Conservation (phyloP, 2,888 invertebrate genomes). For the Altica lythri region DNA sequence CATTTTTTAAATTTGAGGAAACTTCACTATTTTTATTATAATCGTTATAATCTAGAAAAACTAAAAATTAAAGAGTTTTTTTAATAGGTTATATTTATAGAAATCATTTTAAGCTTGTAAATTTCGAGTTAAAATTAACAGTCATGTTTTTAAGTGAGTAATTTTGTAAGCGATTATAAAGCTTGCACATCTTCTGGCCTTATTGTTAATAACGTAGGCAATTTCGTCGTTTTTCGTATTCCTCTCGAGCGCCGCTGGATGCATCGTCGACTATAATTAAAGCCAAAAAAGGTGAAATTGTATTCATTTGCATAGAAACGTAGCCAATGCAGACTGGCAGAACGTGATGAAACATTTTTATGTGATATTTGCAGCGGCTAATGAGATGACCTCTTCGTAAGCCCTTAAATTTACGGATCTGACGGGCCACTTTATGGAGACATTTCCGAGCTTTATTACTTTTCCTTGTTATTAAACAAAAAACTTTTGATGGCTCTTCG, state of each 20-base stretch:
- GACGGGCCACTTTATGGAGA: conserved; percentile 34
- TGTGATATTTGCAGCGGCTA: conserved; percentile 47
- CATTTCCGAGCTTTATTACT: conserved; percentile 37
- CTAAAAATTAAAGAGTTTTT: no score
- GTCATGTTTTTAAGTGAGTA: conserved; percentile 8
- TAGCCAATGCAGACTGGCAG: conserved; percentile 35
- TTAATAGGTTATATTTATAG: no score
- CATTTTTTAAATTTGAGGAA: no score
- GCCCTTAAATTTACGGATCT: conserved; percentile 35
- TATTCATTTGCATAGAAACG: conserved; percentile 46
- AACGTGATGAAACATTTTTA: conserved; percentile 50
- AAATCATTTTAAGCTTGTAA: no score
- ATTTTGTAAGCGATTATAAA: conserved; percentile 6
- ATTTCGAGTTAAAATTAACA: conserved; percentile 1
- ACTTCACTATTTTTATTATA: no score
- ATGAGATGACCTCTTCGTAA: conserved; percentile 44
- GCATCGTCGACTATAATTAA: conserved; percentile 40
- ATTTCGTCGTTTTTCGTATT: conserved; percentile 14
- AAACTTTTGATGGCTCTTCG: conserved; percentile 29
- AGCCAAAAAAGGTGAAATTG: conserved; percentile 40
- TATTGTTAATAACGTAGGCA: conserved; percentile 12
- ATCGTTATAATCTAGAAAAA: no score
- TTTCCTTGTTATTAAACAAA: conserved; percentile 33
- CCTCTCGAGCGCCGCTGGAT: conserved; percentile 11
- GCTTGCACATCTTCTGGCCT: conserved; percentile 3